Evolutionary conservation across 2,797 vertebrate species (phyloP).

Genomic region (Paguma larvata): DNA sequence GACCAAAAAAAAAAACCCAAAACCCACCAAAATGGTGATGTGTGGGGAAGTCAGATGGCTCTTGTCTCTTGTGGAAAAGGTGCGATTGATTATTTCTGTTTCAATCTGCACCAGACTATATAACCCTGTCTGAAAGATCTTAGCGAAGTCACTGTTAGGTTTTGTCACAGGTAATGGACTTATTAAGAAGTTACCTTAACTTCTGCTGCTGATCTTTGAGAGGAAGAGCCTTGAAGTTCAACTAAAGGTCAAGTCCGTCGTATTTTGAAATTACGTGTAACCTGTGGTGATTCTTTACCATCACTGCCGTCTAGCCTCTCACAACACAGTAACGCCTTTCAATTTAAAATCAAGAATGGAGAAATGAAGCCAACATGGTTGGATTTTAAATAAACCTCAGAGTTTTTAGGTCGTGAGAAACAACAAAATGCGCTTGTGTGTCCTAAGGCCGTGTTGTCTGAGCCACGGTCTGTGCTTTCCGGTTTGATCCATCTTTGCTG

Average conservation of each 20-base stretch:
- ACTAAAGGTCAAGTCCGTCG: slow-evolving; percentile 17
- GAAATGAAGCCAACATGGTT: neutral
- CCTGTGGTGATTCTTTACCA: neutral
- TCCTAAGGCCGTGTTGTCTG: neutral
- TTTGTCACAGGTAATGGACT: neutral
- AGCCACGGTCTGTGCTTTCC: neutral
- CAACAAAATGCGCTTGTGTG: neutral
- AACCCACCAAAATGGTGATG: neutral
- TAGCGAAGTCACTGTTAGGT: neutral
- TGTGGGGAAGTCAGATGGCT: neutral
- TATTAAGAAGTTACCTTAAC: neutral
- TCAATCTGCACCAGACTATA: neutral
- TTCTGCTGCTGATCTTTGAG: neutral
- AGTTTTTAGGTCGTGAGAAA: neutral
- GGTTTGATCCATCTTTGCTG: neutral
- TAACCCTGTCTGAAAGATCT: neutral
- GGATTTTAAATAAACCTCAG: neutral
- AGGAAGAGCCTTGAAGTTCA: neutral
- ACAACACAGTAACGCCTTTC: neutral
- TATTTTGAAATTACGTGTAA: neutral
- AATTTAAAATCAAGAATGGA: neutral
- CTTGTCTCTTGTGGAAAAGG: neutral
- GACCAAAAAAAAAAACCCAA: neutral
- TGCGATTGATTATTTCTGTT: neutral
- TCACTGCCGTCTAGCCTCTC: neutral